phyloP scores from a whole-genome alignment of 2,888 invertebrate genomes.

The Cephus pulcher region DNA sequence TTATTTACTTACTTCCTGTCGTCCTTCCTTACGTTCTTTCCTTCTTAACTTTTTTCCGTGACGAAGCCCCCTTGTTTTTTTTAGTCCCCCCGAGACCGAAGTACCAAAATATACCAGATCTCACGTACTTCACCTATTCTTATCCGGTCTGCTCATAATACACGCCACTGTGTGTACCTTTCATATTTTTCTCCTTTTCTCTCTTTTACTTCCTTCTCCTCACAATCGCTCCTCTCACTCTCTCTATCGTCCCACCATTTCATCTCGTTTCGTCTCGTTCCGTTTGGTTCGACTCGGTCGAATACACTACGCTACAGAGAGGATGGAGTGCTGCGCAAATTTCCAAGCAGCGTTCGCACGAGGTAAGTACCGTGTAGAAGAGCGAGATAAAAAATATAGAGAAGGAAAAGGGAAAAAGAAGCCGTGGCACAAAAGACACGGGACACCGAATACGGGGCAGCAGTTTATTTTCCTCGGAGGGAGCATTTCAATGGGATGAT shows the following conservation, averaged over 20 bases:
- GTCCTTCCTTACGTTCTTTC: background rate
- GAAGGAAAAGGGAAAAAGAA: background rate
- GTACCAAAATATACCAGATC: background rate
- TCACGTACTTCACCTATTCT: background rate
- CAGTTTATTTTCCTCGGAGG: background rate
- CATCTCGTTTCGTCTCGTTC: background rate
- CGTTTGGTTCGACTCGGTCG: background rate
- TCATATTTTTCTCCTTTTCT: background rate
- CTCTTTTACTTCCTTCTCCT: background rate
- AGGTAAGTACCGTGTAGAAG: background rate
- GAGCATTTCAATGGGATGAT: background rate
- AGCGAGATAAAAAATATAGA: background rate
- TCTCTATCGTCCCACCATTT: background rate
- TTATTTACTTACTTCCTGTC: background rate
- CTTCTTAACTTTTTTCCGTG: background rate
- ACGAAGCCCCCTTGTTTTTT: background rate
- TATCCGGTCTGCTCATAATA: background rate
- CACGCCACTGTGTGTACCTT: background rate
- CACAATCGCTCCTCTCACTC: background rate
- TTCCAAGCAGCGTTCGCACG: conserved; percentile 14
- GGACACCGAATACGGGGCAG: background rate
- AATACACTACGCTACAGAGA: background rate
- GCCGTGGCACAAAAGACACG: background rate
- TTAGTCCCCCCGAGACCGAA: background rate
- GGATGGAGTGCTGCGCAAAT: conserved; percentile 28